Conservation (phyloP, 2,797 vertebrate species). For the Amazonetta brasiliensis region DNA sequence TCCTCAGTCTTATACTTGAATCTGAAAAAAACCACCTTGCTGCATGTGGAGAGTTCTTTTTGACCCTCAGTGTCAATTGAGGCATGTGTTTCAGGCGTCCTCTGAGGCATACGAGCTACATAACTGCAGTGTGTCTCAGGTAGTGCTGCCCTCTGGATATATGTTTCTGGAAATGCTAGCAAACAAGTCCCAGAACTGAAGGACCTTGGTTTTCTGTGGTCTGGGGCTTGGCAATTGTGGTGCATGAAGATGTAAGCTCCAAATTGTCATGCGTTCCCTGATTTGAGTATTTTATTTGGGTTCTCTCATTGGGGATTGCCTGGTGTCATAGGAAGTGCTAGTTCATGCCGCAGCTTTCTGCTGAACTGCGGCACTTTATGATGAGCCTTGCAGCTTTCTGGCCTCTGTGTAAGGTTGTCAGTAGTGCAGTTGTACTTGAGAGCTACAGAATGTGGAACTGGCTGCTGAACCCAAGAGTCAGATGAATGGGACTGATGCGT, state of each 20-base stretch:
- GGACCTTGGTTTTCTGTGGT: neutral
- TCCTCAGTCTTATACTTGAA: neutral
- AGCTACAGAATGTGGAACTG: neutral
- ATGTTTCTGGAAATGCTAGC: neutral
- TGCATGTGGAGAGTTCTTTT: neutral
- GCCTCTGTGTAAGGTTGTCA: neutral
- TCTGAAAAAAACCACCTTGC: neutral
- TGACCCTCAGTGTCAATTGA: neutral
- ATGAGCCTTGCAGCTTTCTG: neutral
- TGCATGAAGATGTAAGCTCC: neutral
- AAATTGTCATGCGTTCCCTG: neutral
- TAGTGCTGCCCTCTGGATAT: neutral
- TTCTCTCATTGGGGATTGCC: neutral
- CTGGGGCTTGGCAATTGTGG: neutral
- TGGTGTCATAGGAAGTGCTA: neutral
- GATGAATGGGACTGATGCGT: neutral
- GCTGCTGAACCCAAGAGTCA: neutral
- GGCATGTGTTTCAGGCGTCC: neutral
- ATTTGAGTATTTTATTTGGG: neutral
- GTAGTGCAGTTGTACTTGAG: neutral
- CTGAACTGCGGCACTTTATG: neutral
- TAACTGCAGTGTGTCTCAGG: neutral
- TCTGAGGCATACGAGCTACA: neutral
- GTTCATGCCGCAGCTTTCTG: neutral
- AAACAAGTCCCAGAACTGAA: neutral